Percentiles rank a stretch among this genome's conserved stretches.
Evolutionary conservation across 2,888 invertebrate genomes (phyloP).

Genomic region (Emmelina monodactyla): DNA sequence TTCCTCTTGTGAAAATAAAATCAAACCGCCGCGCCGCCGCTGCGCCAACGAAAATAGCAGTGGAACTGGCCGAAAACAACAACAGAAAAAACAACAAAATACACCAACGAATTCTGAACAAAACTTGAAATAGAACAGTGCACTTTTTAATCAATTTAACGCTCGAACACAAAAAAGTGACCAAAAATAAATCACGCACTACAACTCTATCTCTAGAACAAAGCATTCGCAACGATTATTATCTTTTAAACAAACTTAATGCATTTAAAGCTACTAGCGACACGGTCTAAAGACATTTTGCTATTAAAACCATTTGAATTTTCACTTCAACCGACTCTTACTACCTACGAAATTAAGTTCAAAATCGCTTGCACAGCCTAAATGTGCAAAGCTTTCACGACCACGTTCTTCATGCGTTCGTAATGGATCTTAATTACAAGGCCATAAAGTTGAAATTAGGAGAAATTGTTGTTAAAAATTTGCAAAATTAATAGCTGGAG

Average conservation of each 20-base stretch:
- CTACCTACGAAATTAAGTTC: conserved; percentile 21
- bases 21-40: no score
- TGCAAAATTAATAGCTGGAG: background rate
- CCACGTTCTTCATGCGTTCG: no score
- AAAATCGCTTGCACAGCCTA: conserved; percentile 22
- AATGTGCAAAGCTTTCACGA: no score
- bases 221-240: conserved; percentile 63
- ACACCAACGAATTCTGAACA: background rate
- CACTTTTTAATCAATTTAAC: background rate
- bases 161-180: conserved; percentile 29
- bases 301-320: conserved; percentile 28
- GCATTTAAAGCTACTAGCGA: conserved; percentile 64
- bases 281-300: conserved; percentile 59
- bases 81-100: background rate
- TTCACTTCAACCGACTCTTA: conserved; percentile 22
- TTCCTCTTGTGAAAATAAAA: no score
- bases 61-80: background rate
- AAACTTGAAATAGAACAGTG: conserved; percentile 7
- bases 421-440: no score
- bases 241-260: conserved; percentile 64
- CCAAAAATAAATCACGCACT: conserved; percentile 59
- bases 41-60: no score
- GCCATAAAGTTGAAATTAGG: no score
- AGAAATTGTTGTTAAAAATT: no score
- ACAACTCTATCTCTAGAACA: conserved; percentile 64